Evolutionary conservation across 1,140 invertebrate species (phyloP), one percentile per base, ranked within the genome.

Genomic region (Pseudomyrmex sp.): DNA sequence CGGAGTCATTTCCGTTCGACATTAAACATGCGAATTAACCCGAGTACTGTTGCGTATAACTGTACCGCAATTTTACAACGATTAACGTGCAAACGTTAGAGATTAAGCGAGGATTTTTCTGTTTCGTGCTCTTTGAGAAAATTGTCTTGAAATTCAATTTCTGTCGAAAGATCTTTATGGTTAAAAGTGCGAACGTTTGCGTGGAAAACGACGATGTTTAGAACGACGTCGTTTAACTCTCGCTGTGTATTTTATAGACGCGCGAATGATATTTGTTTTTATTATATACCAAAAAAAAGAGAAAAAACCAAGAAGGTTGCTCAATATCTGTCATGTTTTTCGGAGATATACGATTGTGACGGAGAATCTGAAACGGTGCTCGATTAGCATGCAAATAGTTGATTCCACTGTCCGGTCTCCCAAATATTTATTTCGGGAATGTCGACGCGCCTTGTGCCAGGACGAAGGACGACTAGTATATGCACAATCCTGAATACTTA

Each of bases 301-400:
- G 35, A 35, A 35, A 35, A 18, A 20, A 18, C 20, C 10, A 26
- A 26, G 23, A 35, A 52, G 10, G 5, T 68, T n/a, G 7, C 4
- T 2, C 20, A 48, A 62, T 82, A 74, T 74, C 13, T 63, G 15
- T 23, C 26, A 13, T 9, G 18, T 54, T 75, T 54, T 59, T 35
- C 2, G 3, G 84, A 87, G 74, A 68, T 44, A 52, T 15, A 2
- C 56, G n/a, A 46, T 48, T 48, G 56, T 72, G 44, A 35, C 35
- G 35, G n/a, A 10, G 23, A 23, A 18, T 44, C 56, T 7, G 26
- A 66, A 63, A 35, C 52, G 26, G n/a, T n/a, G 18, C 10, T 13
- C 5, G 26, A 84, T 86, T 59, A 86, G 66, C 62, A 88, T 88
- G 87, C 62, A 86, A 84, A 89, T 72, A 58, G 56, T 35, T 44